Conservation (phyloP, 2,797 vertebrate species). For the Crenichthys baileyi region DNA sequence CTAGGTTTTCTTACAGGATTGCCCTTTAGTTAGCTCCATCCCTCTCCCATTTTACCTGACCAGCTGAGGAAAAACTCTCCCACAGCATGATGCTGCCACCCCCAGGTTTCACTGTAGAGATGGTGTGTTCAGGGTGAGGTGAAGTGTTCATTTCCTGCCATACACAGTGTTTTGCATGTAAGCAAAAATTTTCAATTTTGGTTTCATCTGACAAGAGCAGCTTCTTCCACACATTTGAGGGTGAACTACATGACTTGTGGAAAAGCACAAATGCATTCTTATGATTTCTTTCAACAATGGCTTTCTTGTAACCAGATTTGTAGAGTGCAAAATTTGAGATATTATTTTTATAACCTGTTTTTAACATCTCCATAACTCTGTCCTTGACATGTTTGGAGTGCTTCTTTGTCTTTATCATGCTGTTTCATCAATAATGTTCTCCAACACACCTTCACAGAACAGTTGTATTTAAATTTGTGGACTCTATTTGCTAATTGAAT, state of each 20-base stretch:
- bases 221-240: not conserved
- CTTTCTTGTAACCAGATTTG: not conserved
- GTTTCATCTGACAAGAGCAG: not conserved
- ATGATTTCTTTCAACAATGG: not conserved
- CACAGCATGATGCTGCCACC: not conserved
- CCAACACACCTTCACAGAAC: no score
- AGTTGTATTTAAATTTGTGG: no score
- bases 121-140: not conserved
- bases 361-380: not conserved
- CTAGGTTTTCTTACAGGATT: not conserved
- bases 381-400: not conserved
- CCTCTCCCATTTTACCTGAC: not conserved
- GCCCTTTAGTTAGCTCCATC: not conserved
- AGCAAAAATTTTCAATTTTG: not conserved
- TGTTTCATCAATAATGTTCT: no score
- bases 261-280: not conserved
- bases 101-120: not conserved
- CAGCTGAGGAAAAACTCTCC: not conserved
- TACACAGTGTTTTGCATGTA: not conserved
- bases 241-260: not conserved
- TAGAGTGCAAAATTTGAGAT: not conserved
- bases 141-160: not conserved
- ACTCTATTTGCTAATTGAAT: no score
- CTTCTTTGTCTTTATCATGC: no score
- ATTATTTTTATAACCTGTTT: not conserved